Conservation (phyloP, 2,797 vertebrate species). For the Gobio occitaniae region DNA sequence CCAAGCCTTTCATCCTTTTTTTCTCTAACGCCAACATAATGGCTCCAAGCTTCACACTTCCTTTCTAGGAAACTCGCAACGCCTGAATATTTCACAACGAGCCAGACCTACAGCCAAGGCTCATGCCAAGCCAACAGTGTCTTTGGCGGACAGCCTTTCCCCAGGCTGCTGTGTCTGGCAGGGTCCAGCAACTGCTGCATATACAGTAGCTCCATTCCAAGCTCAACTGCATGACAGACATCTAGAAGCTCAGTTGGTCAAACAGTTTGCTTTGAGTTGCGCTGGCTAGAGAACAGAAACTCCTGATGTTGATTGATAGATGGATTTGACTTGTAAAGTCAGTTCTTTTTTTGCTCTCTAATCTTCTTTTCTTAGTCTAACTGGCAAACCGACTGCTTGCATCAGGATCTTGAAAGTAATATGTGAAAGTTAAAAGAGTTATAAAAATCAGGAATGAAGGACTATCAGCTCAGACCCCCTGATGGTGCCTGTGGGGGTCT, state of each 20-base stretch:
- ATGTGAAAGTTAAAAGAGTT: slow-evolving; percentile 44
- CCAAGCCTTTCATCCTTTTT: slow-evolving; percentile 42
- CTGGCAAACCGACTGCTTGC: neutral
- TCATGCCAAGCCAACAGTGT: slow-evolving; percentile 35
- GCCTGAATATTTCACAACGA: slow-evolving; percentile 32
- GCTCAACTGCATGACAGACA: slow-evolving; percentile 52
- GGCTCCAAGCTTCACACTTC: slow-evolving; percentile 26
- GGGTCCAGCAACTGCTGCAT: slow-evolving; percentile 45
- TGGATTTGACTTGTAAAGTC: slow-evolving; percentile 38
- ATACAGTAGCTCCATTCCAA: slow-evolving; percentile 52
- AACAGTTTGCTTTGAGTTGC: slow-evolving; percentile 50
- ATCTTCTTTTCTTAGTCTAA: neutral
- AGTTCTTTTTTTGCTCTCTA: slow-evolving; percentile 8
- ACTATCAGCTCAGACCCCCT: slow-evolving; percentile 27
- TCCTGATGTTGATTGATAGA: slow-evolving; percentile 58
- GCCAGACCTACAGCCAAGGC: slow-evolving; percentile 12
- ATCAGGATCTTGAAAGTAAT: slow-evolving; percentile 31
- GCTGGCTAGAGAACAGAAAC: slow-evolving; percentile 50
- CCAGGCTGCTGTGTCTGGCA: slow-evolving; percentile 42
- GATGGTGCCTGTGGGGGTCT: slow-evolving; percentile 48
- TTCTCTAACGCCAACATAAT: slow-evolving; percentile 31
- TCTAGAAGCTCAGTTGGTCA: slow-evolving; percentile 40
- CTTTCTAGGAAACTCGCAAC: slow-evolving; percentile 20
- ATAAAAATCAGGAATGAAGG: slow-evolving; percentile 31
- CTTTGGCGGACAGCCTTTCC: slow-evolving; percentile 44